These are phyloP conservation scores for Gymnoscopelus microlampas DNA, from an alignment of 2,797 vertebrate species.

Conservation along the genomic window DNA sequence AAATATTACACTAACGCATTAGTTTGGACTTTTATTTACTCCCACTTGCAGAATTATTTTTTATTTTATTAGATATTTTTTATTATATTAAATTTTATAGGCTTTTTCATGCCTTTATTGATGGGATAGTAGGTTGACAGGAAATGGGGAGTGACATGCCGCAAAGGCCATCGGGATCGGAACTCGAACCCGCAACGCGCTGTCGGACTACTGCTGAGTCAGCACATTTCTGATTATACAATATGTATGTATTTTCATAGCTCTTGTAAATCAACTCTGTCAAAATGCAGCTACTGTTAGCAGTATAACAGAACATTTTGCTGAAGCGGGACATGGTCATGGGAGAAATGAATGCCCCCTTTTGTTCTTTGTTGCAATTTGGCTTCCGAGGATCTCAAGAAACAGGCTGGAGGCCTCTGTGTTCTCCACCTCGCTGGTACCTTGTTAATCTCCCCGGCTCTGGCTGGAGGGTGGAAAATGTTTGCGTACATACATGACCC, in stretches of 20 bases:
- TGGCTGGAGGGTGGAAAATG: conserved; percentile 53
- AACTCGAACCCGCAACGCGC: no score
- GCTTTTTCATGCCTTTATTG: no score
- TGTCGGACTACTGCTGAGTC: not conserved
- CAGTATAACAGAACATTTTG: conserved; percentile 50
- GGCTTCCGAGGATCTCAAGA: conserved; percentile 66
- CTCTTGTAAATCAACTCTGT: no score
- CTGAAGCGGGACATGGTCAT: conserved; percentile 44
- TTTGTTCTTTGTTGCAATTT: conserved; percentile 68
- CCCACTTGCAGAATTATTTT: no score
- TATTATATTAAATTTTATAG: no score
- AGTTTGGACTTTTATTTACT: no score
- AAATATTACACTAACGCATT: no score
- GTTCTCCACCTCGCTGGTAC: conserved; percentile 67
- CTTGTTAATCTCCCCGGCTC: conserved; percentile 76
- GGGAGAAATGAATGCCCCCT: conserved; percentile 49
- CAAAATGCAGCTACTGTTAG: conserved; percentile 40
- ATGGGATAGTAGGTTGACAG: no score
- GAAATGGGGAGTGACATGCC: no score
- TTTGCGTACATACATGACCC: conserved; percentile 50
- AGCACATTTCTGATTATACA: conserved; percentile 8
- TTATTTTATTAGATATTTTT: no score
- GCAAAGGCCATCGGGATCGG: no score
- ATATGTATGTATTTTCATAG: not conserved
- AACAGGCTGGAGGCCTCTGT: conserved; percentile 48